phyloP scores from a whole-genome alignment of 2,888 invertebrate genomes.

The Drosophila incognita region DNA sequence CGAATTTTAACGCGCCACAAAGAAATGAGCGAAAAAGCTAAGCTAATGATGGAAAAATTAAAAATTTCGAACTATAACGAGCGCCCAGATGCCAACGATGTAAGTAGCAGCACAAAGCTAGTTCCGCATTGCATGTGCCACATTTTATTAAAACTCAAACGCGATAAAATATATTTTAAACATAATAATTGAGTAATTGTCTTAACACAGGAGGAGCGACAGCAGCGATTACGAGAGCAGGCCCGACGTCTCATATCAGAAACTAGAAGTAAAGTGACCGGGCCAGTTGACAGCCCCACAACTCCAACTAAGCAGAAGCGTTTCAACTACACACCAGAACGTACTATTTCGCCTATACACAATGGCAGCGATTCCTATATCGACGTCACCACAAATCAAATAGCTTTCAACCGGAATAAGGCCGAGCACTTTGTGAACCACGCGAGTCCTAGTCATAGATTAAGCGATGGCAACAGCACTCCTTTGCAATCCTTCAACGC shows the following conservation, averaged over 20 bases:
- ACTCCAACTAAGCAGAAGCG: slow-evolving; percentile 84
- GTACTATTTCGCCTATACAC: slow-evolving; percentile 85
- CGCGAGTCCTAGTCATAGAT: slow-evolving; percentile 85
- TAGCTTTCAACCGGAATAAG: slow-evolving; percentile 82
- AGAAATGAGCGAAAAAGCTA: slow-evolving; percentile 85
- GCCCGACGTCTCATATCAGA: slow-evolving; percentile 96
- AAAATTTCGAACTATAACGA: slow-evolving; percentile 81
- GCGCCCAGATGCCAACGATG: slow-evolving; percentile 79
- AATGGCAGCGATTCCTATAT: slow-evolving; percentile 75
- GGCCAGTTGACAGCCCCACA: slow-evolving; percentile 79
- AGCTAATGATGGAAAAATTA: slow-evolving; percentile 85
- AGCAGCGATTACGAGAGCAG: slow-evolving; percentile 93
- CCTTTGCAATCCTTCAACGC: slow-evolving; percentile 90
- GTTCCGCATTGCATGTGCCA: slow-evolving; percentile 17
- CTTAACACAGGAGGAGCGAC: slow-evolving; percentile 90
- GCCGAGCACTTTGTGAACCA: slow-evolving; percentile 57
- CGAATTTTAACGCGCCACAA: slow-evolving; percentile 85
- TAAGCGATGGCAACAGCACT: slow-evolving; percentile 85
- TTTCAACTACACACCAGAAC: slow-evolving; percentile 83
- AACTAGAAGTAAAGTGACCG: slow-evolving; percentile 87
- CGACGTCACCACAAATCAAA: slow-evolving; percentile 79
- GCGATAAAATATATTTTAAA: background rate
- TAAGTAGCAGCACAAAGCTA: slow-evolving; percentile 75
- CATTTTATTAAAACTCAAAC: background rate
- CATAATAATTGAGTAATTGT: background rate